Evolutionary conservation across 2,888 invertebrate genomes (phyloP), one percentile per base, ranked within the genome.

Genomic region (Agapetus fuscipes): DNA sequence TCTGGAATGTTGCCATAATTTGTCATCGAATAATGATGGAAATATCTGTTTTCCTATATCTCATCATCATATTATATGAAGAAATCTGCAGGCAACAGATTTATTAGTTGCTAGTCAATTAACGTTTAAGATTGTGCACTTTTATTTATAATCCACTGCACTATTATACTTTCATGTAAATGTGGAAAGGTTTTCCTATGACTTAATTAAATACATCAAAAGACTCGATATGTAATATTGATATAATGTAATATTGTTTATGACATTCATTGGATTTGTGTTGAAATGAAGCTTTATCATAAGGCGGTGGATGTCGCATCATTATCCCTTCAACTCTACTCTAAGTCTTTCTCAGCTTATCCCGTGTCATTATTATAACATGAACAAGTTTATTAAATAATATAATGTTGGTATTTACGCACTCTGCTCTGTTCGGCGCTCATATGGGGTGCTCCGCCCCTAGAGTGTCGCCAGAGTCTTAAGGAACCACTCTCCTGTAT

Each of bases 61-160:
- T 33, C 41, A 36, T 32, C 28, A 20, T 37, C 17, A 35, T 30
- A 26, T 14, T 20, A 15, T 34, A 39, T 32, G 36, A 14, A 38
- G 31, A 68, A 67, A 67, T 70, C 69, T 69, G 70, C 69, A 66
- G 68, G 69, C 69, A 66, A 69, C 69, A 69, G 68, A 68, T 70
- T 69, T 69, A 64, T 70, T 70, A 70, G 48, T 45, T 45, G 48
- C 48, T 48, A 48, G 70, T 70, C 70, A 70, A 70, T 70, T 70
- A 69, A 68, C 67, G 67, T 57, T 61, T 70, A 70, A 70, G 69
- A 61, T 65, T n/a, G 66, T 69, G 70, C 70, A 70, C 70, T 66
- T 69, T 70, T 67, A 69, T 69, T 69, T 68, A 67, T 68, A 67
- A 68, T 68, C 67, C 67, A 67, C 68, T 66, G 70, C 70, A 70